These are phyloP conservation scores for Noctua fimbriata DNA, from an alignment of 2,888 invertebrate genomes.

Conservation along the genomic window DNA sequence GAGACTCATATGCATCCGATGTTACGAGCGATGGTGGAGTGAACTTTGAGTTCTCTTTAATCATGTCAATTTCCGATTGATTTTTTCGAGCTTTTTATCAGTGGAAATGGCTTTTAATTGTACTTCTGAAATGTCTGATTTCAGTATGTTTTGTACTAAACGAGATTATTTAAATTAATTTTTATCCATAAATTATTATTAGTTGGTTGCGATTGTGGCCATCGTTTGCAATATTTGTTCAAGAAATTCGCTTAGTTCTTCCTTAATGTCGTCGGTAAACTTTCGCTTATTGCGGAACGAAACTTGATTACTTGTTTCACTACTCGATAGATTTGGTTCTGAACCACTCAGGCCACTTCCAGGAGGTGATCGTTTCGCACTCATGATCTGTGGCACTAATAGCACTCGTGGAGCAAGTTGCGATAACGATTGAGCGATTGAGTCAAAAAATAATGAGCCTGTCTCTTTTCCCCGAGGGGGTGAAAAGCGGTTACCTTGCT, in stretches of 20 bases:
- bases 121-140: background rate
- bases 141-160: background rate
- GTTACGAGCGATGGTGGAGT: background rate
- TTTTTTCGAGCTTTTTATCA: too few species aligned
- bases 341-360: conserved; percentile 25
- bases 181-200: background rate
- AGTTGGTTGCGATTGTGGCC: background rate
- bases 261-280: too few species aligned
- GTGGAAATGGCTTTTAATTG: too few species aligned
- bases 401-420: background rate
- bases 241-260: too few species aligned
- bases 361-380: conserved; percentile 9
- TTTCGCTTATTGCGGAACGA: background rate
- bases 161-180: background rate
- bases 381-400: conserved; percentile 18
- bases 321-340: background rate
- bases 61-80: too few species aligned
- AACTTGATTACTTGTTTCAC: background rate
- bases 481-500: background rate
- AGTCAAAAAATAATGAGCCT: background rate
- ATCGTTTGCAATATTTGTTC: too few species aligned
- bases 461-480: too few species aligned
- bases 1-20: background rate
- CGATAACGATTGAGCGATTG: conserved; percentile 5
- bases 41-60: background rate